These are phyloP conservation scores for Paraescarpia echinospica DNA, from an alignment of 1,140 invertebrate genomes.

Conservation along the genomic window DNA sequence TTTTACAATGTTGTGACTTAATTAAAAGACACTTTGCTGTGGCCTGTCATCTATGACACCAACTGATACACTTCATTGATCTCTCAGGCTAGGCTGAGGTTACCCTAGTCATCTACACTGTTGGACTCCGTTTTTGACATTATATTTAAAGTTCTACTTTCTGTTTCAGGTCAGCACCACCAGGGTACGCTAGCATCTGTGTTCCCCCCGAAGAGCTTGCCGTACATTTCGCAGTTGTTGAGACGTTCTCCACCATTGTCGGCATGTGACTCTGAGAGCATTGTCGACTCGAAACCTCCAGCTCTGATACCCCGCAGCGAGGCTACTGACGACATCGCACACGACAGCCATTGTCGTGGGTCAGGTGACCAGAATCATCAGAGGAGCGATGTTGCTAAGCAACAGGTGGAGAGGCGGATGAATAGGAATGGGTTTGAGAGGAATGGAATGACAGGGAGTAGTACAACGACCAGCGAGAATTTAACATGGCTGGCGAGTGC, in stretches of 20 bases:
- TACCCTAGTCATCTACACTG: too few species aligned
- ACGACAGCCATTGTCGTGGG: background rate
- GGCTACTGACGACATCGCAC: background rate
- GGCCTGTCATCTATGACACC: too few species aligned
- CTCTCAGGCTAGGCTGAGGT: too few species aligned
- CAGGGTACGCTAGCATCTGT: background rate
- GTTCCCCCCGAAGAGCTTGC: background rate
- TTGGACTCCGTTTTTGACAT: background rate
- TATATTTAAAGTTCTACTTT: background rate
- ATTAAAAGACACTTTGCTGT: too few species aligned
- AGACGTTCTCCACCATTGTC: background rate
- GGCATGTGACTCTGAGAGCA: background rate
- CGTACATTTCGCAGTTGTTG: background rate
- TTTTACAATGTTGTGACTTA: too few species aligned
- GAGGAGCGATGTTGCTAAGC: conserved; percentile 9
- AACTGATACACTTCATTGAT: too few species aligned
- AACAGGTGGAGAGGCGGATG: conserved; percentile 21
- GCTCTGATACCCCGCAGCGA: background rate
- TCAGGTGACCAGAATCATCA: background rate
- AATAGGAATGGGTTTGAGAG: conserved; percentile 29
- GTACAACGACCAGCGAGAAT: conserved; percentile 26
- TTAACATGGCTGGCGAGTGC: conserved; percentile 21
- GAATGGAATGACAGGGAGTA: conserved; percentile 25
- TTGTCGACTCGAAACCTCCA: background rate
- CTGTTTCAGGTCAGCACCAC: conserved; percentile 3